These are phyloP conservation scores for Sericinus montela DNA, from an alignment of 2,888 invertebrate genomes.

Conservation along the genomic window DNA sequence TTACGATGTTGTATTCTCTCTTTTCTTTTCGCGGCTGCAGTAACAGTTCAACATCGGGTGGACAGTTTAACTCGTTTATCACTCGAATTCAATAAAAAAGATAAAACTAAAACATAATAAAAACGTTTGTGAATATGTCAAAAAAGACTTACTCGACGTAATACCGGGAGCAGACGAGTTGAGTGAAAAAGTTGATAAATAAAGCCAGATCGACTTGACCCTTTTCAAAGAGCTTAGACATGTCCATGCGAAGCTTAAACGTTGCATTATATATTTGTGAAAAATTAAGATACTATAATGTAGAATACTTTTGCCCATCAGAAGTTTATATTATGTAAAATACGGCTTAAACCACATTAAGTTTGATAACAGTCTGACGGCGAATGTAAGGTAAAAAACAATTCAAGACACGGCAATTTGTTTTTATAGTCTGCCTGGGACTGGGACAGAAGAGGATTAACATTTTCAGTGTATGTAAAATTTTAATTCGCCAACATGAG, in stretches of 20 bases:
- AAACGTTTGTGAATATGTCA: constrained; percentile 2
- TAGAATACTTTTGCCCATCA: background rate
- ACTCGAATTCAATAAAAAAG: background rate
- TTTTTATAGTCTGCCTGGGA: constrained; percentile 65
- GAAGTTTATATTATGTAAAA: background rate
- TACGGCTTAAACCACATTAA: constrained; percentile 13
- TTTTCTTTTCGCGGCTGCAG: too few relatives aligned
- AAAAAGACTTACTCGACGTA: constrained; percentile 11
- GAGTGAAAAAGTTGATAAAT: constrained; percentile 68
- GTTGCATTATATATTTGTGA: constrained; percentile 51
- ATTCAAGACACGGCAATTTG: constrained; percentile 65
- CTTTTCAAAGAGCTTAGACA: constrained; percentile 72
- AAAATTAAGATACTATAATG: constrained; percentile 12
- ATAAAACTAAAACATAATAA: background rate
- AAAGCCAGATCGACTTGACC: constrained; percentile 73
- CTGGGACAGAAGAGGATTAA: constrained; percentile 67
- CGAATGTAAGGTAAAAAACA: constrained; percentile 37
- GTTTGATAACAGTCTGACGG: constrained; percentile 18
- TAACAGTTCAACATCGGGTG: too few relatives aligned
- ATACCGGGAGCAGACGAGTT: constrained; percentile 24
- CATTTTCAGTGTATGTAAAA: constrained; percentile 69
- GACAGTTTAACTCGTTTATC: too few relatives aligned
- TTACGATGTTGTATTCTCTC: too few relatives aligned
- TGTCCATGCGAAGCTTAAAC: constrained; percentile 62
- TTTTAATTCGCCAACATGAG: constrained; percentile 66